Conservation (phyloP, 1,140 invertebrate genomes). For the Dreissena rostriformis region DNA sequence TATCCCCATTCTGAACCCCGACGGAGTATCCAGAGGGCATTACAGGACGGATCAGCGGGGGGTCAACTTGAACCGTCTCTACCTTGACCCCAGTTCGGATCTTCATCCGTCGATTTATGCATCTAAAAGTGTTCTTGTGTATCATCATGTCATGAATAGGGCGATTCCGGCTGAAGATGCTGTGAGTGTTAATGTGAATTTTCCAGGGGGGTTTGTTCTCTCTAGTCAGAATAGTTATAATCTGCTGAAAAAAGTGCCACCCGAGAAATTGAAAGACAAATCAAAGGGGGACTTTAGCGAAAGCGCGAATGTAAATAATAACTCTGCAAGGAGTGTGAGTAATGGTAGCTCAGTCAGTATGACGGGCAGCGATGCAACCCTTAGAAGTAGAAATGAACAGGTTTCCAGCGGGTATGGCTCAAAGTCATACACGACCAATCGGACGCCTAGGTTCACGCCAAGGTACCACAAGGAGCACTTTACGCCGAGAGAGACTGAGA, state of each 20-base stretch:
- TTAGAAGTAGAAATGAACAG: background rate
- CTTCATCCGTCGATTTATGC: slow-evolving; percentile 82
- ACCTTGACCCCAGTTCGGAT: slow-evolving; percentile 78
- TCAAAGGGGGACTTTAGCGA: background rate
- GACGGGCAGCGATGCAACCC: slow-evolving; percentile 35
- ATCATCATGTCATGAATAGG: slow-evolving; percentile 78
- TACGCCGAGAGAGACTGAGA: slow-evolving; percentile 14
- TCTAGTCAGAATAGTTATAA: slow-evolving; percentile 59
- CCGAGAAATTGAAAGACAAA: background rate
- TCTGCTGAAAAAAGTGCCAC: slow-evolving; percentile 12
- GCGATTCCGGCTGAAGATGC: slow-evolving; percentile 60
- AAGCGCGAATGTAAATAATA: slow-evolving; percentile 12
- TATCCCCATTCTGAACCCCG: slow-evolving; percentile 96
- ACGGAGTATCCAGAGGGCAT: slow-evolving; percentile 94
- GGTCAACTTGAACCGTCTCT: slow-evolving; percentile 81
- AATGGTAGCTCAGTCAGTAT: slow-evolving; percentile 23
- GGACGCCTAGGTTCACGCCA: slow-evolving; percentile 1
- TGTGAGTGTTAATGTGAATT: slow-evolving; percentile 66
- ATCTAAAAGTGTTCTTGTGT: slow-evolving; percentile 80
- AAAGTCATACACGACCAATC: slow-evolving; percentile 8
- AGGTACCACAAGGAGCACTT: slow-evolving; percentile 8
- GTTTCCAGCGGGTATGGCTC: background rate
- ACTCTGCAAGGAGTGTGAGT: slow-evolving; percentile 25
- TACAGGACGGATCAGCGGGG: slow-evolving; percentile 92
- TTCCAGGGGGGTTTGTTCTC: slow-evolving; percentile 64